phyloP scores from a whole-genome alignment of 2,797 vertebrate genomes.

The Gymnocypris eckloni region DNA sequence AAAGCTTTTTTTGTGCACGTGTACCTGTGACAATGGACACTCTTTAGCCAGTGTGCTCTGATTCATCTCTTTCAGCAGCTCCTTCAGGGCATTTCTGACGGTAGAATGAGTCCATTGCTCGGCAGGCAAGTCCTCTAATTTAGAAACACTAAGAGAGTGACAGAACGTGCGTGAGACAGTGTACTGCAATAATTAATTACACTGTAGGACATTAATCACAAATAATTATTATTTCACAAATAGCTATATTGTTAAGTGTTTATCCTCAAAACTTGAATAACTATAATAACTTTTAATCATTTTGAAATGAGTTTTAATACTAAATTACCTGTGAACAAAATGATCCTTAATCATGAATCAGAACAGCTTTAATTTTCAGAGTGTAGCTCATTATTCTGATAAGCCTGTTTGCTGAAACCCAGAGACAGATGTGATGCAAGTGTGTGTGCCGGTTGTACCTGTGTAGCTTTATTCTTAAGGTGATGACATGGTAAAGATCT shows the following conservation, averaged over 20 bases:
- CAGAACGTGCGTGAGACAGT: not conserved
- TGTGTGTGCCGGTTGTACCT: constrained; percentile 76
- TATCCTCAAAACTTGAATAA: constrained; percentile 30
- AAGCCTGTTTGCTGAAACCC: constrained; percentile 4
- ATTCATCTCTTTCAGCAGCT: constrained; percentile 99
- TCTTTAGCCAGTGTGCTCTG: constrained; percentile 99
- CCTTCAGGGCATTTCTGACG: constrained; percentile 97
- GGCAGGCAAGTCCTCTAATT: constrained; percentile 95
- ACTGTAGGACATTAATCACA: constrained; percentile 27
- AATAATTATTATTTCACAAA: constrained; percentile 36
- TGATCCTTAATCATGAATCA: constrained; percentile 31
- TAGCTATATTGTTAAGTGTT: constrained; percentile 25
- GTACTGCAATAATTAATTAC: constrained; percentile 33
- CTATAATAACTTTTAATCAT: constrained; percentile 46
- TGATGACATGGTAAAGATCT: constrained; percentile 95
- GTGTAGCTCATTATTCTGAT: constrained; percentile 1
- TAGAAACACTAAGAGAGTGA: constrained; percentile 84
- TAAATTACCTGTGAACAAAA: constrained; percentile 14
- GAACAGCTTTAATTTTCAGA: not conserved
- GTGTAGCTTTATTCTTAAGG: constrained; percentile 95
- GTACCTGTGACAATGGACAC: constrained; percentile 98
- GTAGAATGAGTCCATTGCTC: constrained; percentile 99
- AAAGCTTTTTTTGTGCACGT: constrained; percentile 10
- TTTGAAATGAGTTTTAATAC: constrained; percentile 19
- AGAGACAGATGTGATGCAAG: not conserved